These are phyloP conservation scores for Calycopis cecrops DNA, from an alignment of 1,140 invertebrate species.

Conservation along the genomic window DNA sequence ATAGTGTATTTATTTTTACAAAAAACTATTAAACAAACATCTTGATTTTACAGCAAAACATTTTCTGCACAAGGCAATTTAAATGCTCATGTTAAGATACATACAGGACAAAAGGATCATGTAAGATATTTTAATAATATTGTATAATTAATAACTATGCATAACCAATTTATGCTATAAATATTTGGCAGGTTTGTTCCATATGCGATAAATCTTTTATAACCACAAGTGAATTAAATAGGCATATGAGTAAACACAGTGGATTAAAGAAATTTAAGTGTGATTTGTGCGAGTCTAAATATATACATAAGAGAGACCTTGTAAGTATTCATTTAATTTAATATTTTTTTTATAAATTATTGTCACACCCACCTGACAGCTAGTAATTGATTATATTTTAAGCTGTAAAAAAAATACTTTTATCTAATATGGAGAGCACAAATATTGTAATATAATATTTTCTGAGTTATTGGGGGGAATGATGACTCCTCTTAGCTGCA, in stretches of 20 bases:
- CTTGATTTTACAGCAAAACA: constrained; percentile 67
- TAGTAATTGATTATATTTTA: no score
- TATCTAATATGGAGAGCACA: no score
- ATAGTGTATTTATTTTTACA: no score
- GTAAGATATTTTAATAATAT: constrained; percentile 63
- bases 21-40: no score
- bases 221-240: constrained; percentile 79
- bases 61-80: constrained; percentile 77
- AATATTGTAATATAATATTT: no score
- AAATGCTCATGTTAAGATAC: constrained; percentile 77
- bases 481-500: no score
- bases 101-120: constrained; percentile 76
- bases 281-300: constrained; percentile 83
- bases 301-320: constrained; percentile 79
- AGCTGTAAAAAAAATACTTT: no score
- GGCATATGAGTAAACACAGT: constrained; percentile 84
- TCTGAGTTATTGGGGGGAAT: no score
- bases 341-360: no score
- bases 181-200: constrained; percentile 75
- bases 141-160: neutral
- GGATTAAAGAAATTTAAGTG: constrained; percentile 86
- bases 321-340: constrained; percentile 41
- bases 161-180: neutral
- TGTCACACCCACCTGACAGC: no score
- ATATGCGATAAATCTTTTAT: constrained; percentile 83